phyloP scores from a whole-genome alignment of 2,888 invertebrate species.

The Tetanocera ferruginea region DNA sequence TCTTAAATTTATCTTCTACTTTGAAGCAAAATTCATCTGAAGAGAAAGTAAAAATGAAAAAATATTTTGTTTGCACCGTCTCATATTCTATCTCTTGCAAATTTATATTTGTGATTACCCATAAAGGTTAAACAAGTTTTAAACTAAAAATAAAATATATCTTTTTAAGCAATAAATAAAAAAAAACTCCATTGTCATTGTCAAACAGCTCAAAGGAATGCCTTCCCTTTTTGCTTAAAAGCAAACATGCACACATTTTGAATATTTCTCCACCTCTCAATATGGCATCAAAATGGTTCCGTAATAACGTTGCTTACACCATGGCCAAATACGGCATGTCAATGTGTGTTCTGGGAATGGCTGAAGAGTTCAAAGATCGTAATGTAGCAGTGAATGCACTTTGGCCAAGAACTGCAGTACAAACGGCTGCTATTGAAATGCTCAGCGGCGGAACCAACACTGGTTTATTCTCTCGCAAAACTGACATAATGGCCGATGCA shows the following conservation, averaged over 20 bases:
- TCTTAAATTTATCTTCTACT: too few relatives aligned
- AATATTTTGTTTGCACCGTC: too few relatives aligned
- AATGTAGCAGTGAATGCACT: slow-evolving; percentile 94
- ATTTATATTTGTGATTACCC: too few relatives aligned
- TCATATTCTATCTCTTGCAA: too few relatives aligned
- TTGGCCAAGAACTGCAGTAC: slow-evolving; percentile 94
- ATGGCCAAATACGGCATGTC: slow-evolving; percentile 99
- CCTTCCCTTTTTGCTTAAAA: slow-evolving; percentile 87
- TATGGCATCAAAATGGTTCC: slow-evolving; percentile 90
- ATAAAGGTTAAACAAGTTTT: neutral
- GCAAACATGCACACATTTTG: slow-evolving; percentile 91
- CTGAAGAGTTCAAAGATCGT: slow-evolving; percentile 86
- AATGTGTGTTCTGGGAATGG: slow-evolving; percentile 98
- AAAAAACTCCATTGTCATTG: neutral
- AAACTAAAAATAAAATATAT: neutral
- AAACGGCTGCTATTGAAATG: slow-evolving; percentile 94
- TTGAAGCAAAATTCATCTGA: too few relatives aligned
- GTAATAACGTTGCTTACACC: slow-evolving; percentile 92
- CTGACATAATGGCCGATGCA: slow-evolving; percentile 69
- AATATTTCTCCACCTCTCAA: slow-evolving; percentile 95
- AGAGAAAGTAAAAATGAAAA: too few relatives aligned
- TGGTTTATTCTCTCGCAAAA: slow-evolving; percentile 57
- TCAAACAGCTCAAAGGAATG: slow-evolving; percentile 86
- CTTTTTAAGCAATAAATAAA: neutral
- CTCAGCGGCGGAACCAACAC: slow-evolving; percentile 73